Base-by-base conservation (phyloP, 2,113 vertebrate genomes). In the Orthonyx spaldingii region DNA sequence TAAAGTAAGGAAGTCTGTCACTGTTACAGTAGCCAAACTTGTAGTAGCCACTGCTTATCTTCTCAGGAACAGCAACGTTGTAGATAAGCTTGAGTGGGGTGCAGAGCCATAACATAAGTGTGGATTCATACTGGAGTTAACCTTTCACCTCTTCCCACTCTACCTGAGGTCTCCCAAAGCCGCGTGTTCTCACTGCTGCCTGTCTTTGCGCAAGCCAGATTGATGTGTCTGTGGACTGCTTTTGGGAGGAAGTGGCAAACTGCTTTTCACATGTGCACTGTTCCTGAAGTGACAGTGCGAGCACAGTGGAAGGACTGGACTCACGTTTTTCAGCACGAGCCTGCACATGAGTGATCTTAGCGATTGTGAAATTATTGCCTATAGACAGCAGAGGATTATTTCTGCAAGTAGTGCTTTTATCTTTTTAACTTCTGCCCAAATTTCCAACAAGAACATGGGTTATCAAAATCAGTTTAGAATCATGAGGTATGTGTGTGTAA, bases 141-240 rank as follows among this genome's bases (percentile, higher is more conserved):
- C 7, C 12, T 63, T 85, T 55, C n/a, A 7, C 4, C 6, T 60
- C 63, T 57, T 61, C 32, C 13, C 11, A 4, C 20, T 74, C 46
- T 16, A 12, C 33, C 37, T 28, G 9, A 5, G 26, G 23, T 72
- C 37, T 93, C 41, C 46, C 35, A 42, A n/a, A 60, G 35, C 17
- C 5, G 0, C 35, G 1, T 24, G 13, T 46, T 59, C 17, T 56
- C 3, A 0, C 22, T 84, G 57, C 47, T 5, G 7, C 37, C 42
- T 41, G 15, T 70, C 18, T 56, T 24, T 46, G 49, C 35, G 3
- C n/a, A 7, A 39, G 37, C 30, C 66, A 47, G 14, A 17, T 41
- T 52, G 28, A 7, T 33, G 18, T 32, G 20, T 52, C 50, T 75
- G 27, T 47, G 55, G 35, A 14, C 37, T 19, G 4, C 66, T 39